Base-by-base conservation (phyloP, 2,113 vertebrate species). In the Variabilichromis moorii region DNA sequence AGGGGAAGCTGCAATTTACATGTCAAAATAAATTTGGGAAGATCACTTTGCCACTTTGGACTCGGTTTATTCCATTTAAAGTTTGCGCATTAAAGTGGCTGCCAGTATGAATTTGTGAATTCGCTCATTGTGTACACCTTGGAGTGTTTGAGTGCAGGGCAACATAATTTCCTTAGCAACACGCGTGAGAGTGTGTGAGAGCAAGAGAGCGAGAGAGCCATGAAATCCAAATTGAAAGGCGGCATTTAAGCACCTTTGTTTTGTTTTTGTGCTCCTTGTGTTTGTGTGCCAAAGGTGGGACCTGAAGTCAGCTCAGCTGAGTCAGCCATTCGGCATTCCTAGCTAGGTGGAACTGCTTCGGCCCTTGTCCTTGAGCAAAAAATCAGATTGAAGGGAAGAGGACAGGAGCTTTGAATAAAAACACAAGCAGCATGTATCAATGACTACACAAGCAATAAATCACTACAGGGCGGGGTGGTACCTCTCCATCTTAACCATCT, bases 261-360 rank as follows among this genome's bases (percentile, higher is more conserved):
- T 83, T 61, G 54, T 28, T 63, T 83, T 35, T 80, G 61, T 88
- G 24, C 21, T 40, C n/a, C 90, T 87, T 79, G 24, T 85, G 24
- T 53, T 50, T 87, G 61, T 92, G 66, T 83, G 68, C 85, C 83
- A 90, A 90, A 89, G 93, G 92, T 7, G 81, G 91, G 91, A 90
- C 86, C 90, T 76, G 40, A 63, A 9, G 35, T 54, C 76, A 54
- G 71, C 86, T 86, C 1, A 2, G 93, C 88, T 92, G 93, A 95
- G 87, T 95, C 92, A 94, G 87, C 90, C 85, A 45, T 87, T 88
- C 19, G 6, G 35, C 90, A 92, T 91, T 92, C 86, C 81, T 84
- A 76, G 42, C 83, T 59, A 80, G 51, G 87, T 90, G 76, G 16
- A 84, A 57, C 81, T 78, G 79, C 21, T 82, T 19, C 35, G 3